phyloP scores from a whole-genome alignment of 2,888 invertebrate species.

The Caenorhabditis doughertyi region DNA sequence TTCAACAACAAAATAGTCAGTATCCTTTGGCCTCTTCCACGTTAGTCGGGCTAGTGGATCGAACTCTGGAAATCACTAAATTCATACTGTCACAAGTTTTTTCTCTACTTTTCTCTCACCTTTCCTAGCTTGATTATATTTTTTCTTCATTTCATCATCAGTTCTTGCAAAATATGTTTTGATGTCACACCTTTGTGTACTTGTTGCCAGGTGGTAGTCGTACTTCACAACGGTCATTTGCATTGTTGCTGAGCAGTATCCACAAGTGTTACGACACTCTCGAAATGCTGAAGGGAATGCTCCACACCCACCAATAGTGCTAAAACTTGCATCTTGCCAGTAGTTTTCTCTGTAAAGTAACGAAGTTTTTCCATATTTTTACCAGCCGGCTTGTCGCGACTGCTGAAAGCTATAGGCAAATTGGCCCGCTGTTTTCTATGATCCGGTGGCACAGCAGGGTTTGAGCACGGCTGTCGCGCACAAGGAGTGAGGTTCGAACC shows the following conservation, averaged over 20 bases:
- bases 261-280: conserved; percentile 78
- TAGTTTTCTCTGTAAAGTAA: conserved; percentile 65
- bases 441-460: no score
- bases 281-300: conserved; percentile 80
- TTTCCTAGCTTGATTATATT: conserved; percentile 31
- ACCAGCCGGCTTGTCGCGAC: no score
- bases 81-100: not conserved
- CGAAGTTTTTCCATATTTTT: no score
- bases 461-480: no score
- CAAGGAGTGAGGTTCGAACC: no score
- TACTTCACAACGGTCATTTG: conserved; percentile 66
- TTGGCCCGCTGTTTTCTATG: no score
- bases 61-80: conserved; percentile 62
- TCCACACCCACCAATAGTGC: conserved; percentile 70
- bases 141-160: conserved; percentile 63
- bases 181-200: conserved; percentile 65
- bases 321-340: conserved; percentile 68
- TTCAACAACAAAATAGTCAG: conserved; percentile 74
- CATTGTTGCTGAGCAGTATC: conserved; percentile 76
- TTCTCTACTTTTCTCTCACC: conserved; percentile 7
- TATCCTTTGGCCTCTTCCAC: conserved; percentile 60
- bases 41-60: conserved; percentile 72
- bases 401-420: no score
- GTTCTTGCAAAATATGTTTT: conserved; percentile 72
- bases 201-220: conserved; percentile 67